Evolutionary conservation across 92 coral and sea anemone species (phyloP).

Genomic region (Isaurus tuberculatus): DNA sequence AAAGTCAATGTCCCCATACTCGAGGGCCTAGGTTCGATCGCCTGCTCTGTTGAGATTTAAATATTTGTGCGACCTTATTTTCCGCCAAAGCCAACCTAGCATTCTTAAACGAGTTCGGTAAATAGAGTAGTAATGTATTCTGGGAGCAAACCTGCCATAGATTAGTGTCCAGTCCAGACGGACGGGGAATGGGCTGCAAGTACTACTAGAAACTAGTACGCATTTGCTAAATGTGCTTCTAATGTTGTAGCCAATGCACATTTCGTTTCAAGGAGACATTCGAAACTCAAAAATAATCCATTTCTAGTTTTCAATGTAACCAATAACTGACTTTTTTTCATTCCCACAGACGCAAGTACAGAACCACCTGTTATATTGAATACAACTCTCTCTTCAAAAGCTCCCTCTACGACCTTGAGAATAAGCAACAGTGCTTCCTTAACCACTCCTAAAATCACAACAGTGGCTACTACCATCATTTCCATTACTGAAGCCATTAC

Average conservation of each 20-base stretch:
- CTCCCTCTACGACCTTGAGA: background rate
- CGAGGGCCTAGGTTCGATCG: no score
- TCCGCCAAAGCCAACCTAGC: no score
- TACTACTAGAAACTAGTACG: no score
- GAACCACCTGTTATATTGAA: background rate
- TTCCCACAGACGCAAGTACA: slow-evolving; percentile 8
- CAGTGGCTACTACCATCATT: background rate
- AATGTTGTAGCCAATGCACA: no score
- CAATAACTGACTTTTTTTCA: background rate
- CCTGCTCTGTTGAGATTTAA: no score
- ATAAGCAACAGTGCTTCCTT: background rate
- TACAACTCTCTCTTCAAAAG: background rate
- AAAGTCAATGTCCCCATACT: no score
- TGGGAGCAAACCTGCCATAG: no score
- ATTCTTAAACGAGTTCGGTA: no score
- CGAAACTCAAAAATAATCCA: background rate
- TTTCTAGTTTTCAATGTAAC: background rate
- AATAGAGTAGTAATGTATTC: no score
- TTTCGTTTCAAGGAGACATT: background rate
- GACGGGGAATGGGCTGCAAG: no score
- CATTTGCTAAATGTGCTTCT: no score
- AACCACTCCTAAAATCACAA: background rate
- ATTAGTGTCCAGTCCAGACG: no score
- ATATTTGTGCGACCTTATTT: background rate
- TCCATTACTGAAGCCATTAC: background rate